Base-by-base conservation (phyloP, 2,888 invertebrate genomes). In the Iphiclides podalirius region DNA sequence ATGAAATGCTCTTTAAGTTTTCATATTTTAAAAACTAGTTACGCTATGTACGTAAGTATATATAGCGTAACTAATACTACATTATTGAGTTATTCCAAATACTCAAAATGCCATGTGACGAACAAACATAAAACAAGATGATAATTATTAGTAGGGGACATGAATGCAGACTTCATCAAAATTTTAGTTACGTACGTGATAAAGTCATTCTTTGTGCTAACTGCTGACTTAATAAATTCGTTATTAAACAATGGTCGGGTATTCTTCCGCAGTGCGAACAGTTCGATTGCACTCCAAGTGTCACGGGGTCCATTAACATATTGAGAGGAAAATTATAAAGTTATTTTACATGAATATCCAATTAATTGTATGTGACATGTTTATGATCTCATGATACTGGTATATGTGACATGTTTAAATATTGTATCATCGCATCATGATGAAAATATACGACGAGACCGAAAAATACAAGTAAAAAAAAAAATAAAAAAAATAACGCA, bases 341-440 rank as follows among this genome's bases (percentile, higher is more conserved):
- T 16, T 41, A 31, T 41, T 7, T 31, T 41, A 12, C 16, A 31
- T 28, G 28, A 16, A 38, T 31, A 37, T 31, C 16, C 31, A 33
- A 38, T 38, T 17, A 28, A 37, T 45, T 13, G 26, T 31, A 37
- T 45, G 26, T 31, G 45, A 45, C 45, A 28, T 37, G 28, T 45
- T 45, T 45, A 45, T 37, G 28, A 4, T 17, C 37, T 23, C 45
- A 11, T 31, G 37, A 45, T 23, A n/a, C 15, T 26, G 35, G 34
- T 36, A 15, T 1, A 35, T 36, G 16, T 9, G 31, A 45, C 37
- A 37, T 31, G 37, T 31, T 28, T 16, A 37, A 36, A 17, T 2
- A 15, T 42, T 26, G 39, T n/a, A n/a, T n/a, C n/a, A n/a, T n/a
- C n/a, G 6, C 2, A 4, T n/a, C n/a, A n/a, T n/a, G n/a, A n/a